A percentile compares a stretch with the other conserved stretches of the same genome.
Evolutionary conservation across 2,113 vertebrate species (phyloP).

Genomic region (Ginglymostoma cirratum): DNA sequence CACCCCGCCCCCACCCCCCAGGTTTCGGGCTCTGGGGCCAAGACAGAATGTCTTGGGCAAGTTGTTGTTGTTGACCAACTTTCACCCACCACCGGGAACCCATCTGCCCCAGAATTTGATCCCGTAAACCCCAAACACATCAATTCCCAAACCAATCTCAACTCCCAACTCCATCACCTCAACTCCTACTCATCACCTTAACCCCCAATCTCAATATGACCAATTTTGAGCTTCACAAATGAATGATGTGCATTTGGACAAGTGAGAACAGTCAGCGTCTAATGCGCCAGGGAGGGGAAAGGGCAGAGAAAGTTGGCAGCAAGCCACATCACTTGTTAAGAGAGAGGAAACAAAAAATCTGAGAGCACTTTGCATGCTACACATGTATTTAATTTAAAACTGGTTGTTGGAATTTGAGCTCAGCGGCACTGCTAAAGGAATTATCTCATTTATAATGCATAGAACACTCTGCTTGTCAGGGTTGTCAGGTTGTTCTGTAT

Average conservation of each 20-base stretch:
- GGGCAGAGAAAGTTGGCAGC: not conserved
- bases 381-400: constrained; percentile 7
- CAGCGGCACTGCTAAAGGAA: not conserved
- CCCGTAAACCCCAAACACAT: too few relatives aligned
- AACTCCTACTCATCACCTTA: not conserved
- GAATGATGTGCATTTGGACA: not conserved
- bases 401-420: not conserved
- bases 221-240: not conserved
- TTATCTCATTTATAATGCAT: constrained; percentile 19
- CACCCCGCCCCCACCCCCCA: too few relatives aligned
- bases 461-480: not conserved
- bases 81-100: too few relatives aligned
- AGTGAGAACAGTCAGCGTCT: not conserved
- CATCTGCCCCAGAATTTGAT: too few relatives aligned
- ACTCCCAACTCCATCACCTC: too few relatives aligned
- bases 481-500: not conserved
- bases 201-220: not conserved
- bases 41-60: too few relatives aligned
- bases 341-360: not conserved
- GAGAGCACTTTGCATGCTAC: not conserved
- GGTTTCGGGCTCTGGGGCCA: too few relatives aligned
- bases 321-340: not conserved
- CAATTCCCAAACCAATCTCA: too few relatives aligned
- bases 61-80: too few relatives aligned
- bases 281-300: not conserved